Evolutionary conservation across 1,140 invertebrate species (phyloP).

Genomic region (Drosophila pruinosa): DNA sequence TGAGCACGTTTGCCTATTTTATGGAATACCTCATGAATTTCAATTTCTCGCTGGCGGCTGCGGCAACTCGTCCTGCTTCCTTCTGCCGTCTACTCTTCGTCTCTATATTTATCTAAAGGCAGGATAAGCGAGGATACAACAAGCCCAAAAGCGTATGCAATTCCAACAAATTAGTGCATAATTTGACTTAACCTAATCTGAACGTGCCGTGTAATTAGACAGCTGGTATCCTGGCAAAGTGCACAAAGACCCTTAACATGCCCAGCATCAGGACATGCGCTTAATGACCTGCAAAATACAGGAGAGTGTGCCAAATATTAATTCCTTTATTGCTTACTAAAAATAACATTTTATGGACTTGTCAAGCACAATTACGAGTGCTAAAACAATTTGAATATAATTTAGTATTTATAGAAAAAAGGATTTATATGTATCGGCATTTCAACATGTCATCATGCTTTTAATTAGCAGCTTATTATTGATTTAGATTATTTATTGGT

Average conservation of each 20-base stretch:
- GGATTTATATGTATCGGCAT: neutral
- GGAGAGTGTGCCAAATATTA: neutral
- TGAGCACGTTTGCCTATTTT: constrained; percentile 59
- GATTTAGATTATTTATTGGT: neutral
- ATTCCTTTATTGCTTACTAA: neutral
- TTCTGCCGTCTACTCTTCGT: neutral
- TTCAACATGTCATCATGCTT: neutral
- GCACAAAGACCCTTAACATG: constrained; percentile 42
- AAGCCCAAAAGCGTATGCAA: constrained; percentile 24
- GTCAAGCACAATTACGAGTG: neutral
- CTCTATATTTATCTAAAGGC: constrained; percentile 13
- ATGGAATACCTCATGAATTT: constrained; percentile 70
- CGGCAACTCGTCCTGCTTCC: neutral
- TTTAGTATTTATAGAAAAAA: neutral
- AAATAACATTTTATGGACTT: neutral
- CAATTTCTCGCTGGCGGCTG: constrained; percentile 52
- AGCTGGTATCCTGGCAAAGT: constrained; percentile 23
- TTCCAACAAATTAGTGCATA: constrained; percentile 47
- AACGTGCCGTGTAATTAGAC: constrained; percentile 28
- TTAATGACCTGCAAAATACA: constrained; percentile 25
- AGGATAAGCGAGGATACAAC: constrained; percentile 25
- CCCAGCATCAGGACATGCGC: too few species aligned
- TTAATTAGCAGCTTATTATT: neutral
- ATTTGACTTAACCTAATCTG: constrained; percentile 25
- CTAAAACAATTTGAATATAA: neutral